Conservation (phyloP, 2,888 invertebrate genomes). For the Halictus ligatus region DNA sequence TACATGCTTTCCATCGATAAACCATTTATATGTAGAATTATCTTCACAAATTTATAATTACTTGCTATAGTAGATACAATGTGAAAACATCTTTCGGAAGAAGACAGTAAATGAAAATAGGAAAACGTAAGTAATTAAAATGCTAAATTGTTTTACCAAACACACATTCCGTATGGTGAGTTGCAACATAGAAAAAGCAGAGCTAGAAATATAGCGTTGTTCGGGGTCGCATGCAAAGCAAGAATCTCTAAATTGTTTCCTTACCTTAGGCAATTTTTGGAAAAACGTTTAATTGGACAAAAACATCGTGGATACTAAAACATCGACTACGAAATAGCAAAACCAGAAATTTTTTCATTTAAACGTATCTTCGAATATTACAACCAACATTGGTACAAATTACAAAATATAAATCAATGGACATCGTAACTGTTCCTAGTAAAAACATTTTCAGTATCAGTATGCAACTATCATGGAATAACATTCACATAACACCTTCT, state of each 20-base stretch:
- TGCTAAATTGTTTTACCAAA: slow-evolving; percentile 37
- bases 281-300: slow-evolving; percentile 11
- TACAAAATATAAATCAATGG: slow-evolving; percentile 42
- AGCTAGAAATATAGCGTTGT: slow-evolving; percentile 7
- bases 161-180: slow-evolving; percentile 34
- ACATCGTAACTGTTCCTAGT: slow-evolving; percentile 39
- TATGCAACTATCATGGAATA: slow-evolving; percentile 54
- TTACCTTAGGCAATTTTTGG: slow-evolving; percentile 63
- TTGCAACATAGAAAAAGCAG: slow-evolving; percentile 44
- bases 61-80: slow-evolving; percentile 26
- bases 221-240: slow-evolving; percentile 52
- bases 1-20: slow-evolving; percentile 14
- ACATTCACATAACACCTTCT: slow-evolving; percentile 51
- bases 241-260: slow-evolving; percentile 46
- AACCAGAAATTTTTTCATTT: slow-evolving; percentile 23
- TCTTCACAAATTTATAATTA: slow-evolving; percentile 11
- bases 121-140: slow-evolving; percentile 13
- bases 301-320: slow-evolving; percentile 23
- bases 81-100: slow-evolving; percentile 7
- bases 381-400: slow-evolving; percentile 33
- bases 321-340: neutral
- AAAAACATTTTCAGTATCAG: slow-evolving; percentile 81
- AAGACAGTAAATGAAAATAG: slow-evolving; percentile 16
- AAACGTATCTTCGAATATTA: slow-evolving; percentile 5
- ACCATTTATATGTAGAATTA: slow-evolving; percentile 2